Evolutionary conservation across 2,113 vertebrate genomes (phyloP), one percentile per base, ranked within the genome.

Genomic region (Lasiurus cinereus): DNA sequence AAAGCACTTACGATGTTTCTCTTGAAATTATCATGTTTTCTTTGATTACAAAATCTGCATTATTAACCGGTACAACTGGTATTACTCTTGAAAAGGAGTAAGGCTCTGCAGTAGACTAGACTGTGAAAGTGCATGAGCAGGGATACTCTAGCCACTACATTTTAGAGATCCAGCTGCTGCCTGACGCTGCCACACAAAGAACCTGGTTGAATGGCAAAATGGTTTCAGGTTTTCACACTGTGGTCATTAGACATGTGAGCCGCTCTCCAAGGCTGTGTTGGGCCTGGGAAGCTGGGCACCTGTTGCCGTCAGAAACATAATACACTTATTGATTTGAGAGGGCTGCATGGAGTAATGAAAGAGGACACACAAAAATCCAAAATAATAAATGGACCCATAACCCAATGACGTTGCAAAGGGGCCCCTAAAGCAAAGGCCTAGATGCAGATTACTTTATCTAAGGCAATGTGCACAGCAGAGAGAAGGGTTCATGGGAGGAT

Each of bases 221-320:
- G 95, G 96, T 96, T 98, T 98, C 93, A 95, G 86, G 70, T 97
- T 98, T 96, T 94, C 94, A 36, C 83, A 69, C 0, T 19, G 94
- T 96, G 97, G 96, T 96, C 97, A 96, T 96, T 96, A 96, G 96
- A 93, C 94, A 95, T 36, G 67, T 96, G 97, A 98, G 95, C 97
- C 18, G 69, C 94, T 97, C 88, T 95, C 80, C 43, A 79, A 97
- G 91, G 94, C 86, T 96, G 74, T 95, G 94, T 91, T n/a, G 10
- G 27, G 98, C 96, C 92, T 24, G 22, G 85, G 93, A 86, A 97
- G 97, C 97, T 29, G 90, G 96, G 97, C 98, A 98, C 97, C 98
- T 98, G 98, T 97, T 97, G 97, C 98, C 87, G 4, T 92, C 94
- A 94, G 98, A 98, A 98, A 98, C 86, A 90, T 89, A 98, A 94